These are phyloP conservation scores for Drosophila carrolli DNA, from an alignment of 1,140 invertebrate species.

Conservation along the genomic window DNA sequence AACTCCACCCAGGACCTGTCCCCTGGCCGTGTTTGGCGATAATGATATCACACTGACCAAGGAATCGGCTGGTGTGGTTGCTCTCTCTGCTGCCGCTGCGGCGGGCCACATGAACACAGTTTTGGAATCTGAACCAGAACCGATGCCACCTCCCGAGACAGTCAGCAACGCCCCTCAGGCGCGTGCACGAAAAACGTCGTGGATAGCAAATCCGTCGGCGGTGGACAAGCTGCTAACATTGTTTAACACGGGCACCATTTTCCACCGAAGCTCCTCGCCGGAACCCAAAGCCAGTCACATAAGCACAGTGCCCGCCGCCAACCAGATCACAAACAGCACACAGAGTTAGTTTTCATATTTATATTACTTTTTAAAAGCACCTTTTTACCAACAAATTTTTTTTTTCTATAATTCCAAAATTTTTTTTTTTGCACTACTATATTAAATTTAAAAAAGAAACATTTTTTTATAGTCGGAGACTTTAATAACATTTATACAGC, in stretches of 20 bases:
- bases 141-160: slow-evolving; percentile 55
- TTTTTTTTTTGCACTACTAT: too few relatives aligned
- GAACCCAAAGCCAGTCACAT: slow-evolving; percentile 55
- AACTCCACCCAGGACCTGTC: slow-evolving; percentile 46
- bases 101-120: slow-evolving; percentile 5
- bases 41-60: slow-evolving; percentile 83
- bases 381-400: too few relatives aligned
- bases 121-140: slow-evolving; percentile 14
- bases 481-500: too few relatives aligned
- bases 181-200: slow-evolving; percentile 86
- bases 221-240: slow-evolving; percentile 86
- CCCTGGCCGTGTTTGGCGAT: slow-evolving; percentile 77
- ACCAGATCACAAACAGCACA: slow-evolving; percentile 46
- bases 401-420: too few relatives aligned
- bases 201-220: slow-evolving; percentile 86
- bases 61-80: slow-evolving; percentile 61
- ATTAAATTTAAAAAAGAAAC: too few relatives aligned
- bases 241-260: slow-evolving; percentile 86
- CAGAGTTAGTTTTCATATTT: slow-evolving; percentile 39
- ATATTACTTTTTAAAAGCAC: too few relatives aligned
- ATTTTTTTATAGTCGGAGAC: too few relatives aligned
- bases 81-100: slow-evolving; percentile 45
- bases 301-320: neutral
- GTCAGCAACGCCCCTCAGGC: slow-evolving; percentile 14
- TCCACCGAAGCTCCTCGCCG: slow-evolving; percentile 84